A percentile compares a stretch with the other conserved stretches of the same genome.
These are phyloP conservation scores for Zeus faber DNA, from an alignment of 2,113 vertebrate genomes.

Conservation along the genomic window DNA sequence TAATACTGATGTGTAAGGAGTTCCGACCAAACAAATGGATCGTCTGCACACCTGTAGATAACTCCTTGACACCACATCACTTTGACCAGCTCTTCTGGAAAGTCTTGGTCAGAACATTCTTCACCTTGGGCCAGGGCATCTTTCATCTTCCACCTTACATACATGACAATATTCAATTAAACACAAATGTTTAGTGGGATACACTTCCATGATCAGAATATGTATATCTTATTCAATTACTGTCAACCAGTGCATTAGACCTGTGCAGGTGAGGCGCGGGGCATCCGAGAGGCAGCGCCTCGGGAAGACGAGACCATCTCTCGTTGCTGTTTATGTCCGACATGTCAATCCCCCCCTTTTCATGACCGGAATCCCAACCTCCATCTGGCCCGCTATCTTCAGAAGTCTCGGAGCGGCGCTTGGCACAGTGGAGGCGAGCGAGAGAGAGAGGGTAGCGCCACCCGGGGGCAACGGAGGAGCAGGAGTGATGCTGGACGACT, in stretches of 20 bases:
- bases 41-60: constrained; percentile 82
- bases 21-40: too few relatives aligned
- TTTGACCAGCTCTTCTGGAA: constrained; percentile 75
- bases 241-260: constrained; percentile 46
- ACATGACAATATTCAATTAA: constrained; percentile 2
- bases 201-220: neutral
- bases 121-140: constrained; percentile 53
- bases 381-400: constrained; percentile 1
- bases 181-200: too few relatives aligned
- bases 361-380: neutral
- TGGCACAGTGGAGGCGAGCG: constrained; percentile 59
- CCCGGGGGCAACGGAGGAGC: constrained; percentile 64
- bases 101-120: constrained; percentile 45
- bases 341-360: constrained; percentile 1
- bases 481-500: constrained; percentile 79
- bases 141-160: constrained; percentile 79
- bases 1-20: too few relatives aligned
- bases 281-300: constrained; percentile 79
- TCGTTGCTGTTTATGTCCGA: constrained; percentile 5
- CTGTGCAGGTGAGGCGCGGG: constrained; percentile 84
- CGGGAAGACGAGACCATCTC: constrained; percentile 67
- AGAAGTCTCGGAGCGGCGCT: constrained; percentile 13
- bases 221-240: neutral
- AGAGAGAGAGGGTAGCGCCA: constrained; percentile 84
- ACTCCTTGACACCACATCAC: constrained; percentile 81